Base-by-base conservation (phyloP, 1,140 invertebrate species). In the Schmidtea mediterranea region DNA sequence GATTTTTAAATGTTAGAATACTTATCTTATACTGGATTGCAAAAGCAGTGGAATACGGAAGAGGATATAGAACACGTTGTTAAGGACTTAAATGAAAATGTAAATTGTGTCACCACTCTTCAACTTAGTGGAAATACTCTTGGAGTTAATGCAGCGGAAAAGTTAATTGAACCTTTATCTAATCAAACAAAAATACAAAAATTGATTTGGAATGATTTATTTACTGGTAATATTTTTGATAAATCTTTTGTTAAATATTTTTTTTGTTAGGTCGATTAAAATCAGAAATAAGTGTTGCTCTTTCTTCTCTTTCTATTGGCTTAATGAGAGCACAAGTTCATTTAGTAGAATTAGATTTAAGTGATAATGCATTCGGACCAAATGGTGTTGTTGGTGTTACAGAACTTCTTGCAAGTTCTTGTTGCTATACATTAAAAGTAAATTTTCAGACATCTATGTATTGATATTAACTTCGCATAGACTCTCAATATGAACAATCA, bases 311-410 rank as follows among this genome's bases (percentile, higher is more conserved):
- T 43, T 39, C 12, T 19, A 37, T 24, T 38, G 84, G 80, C 3
- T 72, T 97, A 43, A 80, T 82, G 46, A 56, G 59, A 9, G 78
- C 83, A 0, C 73, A 74, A 1, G 80, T 81, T 1, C 67, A 74
- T 2, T 69, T 98, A 0, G 73, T 76, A 0, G 78, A 83, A 54
- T 64, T 98, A 9, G 86, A 97, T 60, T 70, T 97, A 0, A 92
- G 86, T 67, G 89, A 97, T 61, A 98, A 97, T 73, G 90, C 90
- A 0, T 80, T 97, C 61, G 90, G 90, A 3, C 87, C 89, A 0
- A 82, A 89, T 59, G 89, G 86, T 36, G 78, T 94, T 45, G 71
- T 78, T 53, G 84, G 83, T 2, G 68, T 98, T 39, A 76, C 77
- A n/a, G 72, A 76, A 16, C 71, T 95, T 12, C 64, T 98, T 12